Percentiles rank a stretch among this genome's conserved stretches.
Conservation (phyloP, 2,113 vertebrate species). For the Pterocles orientalis region DNA sequence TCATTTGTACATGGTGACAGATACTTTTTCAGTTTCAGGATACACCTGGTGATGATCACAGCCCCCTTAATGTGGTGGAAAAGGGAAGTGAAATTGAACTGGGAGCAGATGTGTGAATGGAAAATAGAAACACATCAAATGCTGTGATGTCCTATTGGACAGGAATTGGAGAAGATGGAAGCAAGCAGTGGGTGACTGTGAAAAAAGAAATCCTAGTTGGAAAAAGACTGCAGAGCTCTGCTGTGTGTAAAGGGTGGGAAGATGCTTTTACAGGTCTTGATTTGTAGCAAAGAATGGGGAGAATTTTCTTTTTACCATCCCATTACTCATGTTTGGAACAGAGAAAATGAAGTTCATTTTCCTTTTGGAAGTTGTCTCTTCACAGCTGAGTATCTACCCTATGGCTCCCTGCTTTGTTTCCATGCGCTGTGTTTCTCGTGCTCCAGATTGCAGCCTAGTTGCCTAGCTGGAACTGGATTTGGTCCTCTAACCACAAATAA, state of each 20-base stretch:
- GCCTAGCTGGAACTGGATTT: constrained; percentile 43
- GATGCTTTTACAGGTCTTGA: background rate
- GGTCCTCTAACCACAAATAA: constrained; percentile 48
- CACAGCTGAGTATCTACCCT: background rate
- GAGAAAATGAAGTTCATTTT: constrained; percentile 24
- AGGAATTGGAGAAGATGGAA: background rate
- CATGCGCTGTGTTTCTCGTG: background rate
- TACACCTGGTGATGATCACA: background rate
- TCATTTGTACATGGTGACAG: background rate
- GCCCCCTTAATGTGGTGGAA: background rate
- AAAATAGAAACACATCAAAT: background rate
- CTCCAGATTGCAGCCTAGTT: constrained; percentile 22
- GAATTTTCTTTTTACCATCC: background rate
- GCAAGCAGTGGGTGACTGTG: background rate
- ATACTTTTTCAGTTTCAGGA: background rate
- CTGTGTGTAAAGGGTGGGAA: background rate
- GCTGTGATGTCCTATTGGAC: background rate
- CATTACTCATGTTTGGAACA: background rate
- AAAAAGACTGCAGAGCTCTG: background rate
- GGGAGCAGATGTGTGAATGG: background rate
- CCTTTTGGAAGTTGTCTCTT: constrained; percentile 12
- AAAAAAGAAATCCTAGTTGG: background rate
- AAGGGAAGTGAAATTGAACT: background rate
- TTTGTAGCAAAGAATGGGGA: background rate
- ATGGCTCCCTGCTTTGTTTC: constrained; percentile 26